phyloP scores from a whole-genome alignment of 53 echinoderm and acorn worm species.

The Hippasteria phrygiana region DNA sequence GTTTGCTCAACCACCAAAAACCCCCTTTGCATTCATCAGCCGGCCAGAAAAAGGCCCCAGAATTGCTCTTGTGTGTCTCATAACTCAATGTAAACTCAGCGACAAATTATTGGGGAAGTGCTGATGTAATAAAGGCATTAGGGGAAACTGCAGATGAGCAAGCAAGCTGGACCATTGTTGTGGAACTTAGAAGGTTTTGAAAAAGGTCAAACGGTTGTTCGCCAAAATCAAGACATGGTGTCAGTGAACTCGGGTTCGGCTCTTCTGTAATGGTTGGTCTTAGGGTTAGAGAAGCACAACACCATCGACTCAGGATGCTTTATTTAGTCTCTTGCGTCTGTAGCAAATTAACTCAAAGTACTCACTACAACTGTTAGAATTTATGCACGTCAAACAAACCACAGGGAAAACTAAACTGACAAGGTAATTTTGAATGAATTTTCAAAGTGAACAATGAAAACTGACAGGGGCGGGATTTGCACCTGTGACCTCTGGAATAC shows the following conservation, averaged over 20 bases:
- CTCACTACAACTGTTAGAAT: too few relatives aligned
- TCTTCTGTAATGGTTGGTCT: background rate
- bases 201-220: background rate
- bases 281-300: background rate
- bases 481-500: too few relatives aligned
- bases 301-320: too few relatives aligned
- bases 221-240: slow-evolving; percentile 38
- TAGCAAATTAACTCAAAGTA: too few relatives aligned
- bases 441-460: too few relatives aligned
- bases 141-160: slow-evolving; percentile 6
- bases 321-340: too few relatives aligned
- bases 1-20: slow-evolving; percentile 55
- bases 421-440: too few relatives aligned
- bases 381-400: too few relatives aligned
- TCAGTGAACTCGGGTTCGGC: slow-evolving; percentile 8
- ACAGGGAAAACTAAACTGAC: too few relatives aligned
- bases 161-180: background rate
- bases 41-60: slow-evolving; percentile 10
- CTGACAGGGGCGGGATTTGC: too few relatives aligned
- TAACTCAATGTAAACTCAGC: slow-evolving; percentile 19
- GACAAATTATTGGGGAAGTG: slow-evolving; percentile 45
- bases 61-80: slow-evolving; percentile 50
- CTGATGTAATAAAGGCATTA: slow-evolving; percentile 54
- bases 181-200: background rate
- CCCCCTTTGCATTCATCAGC: slow-evolving; percentile 23